These are phyloP conservation scores for Ceratina calcarata DNA, from an alignment of 1,140 invertebrate genomes.

Conservation along the genomic window DNA sequence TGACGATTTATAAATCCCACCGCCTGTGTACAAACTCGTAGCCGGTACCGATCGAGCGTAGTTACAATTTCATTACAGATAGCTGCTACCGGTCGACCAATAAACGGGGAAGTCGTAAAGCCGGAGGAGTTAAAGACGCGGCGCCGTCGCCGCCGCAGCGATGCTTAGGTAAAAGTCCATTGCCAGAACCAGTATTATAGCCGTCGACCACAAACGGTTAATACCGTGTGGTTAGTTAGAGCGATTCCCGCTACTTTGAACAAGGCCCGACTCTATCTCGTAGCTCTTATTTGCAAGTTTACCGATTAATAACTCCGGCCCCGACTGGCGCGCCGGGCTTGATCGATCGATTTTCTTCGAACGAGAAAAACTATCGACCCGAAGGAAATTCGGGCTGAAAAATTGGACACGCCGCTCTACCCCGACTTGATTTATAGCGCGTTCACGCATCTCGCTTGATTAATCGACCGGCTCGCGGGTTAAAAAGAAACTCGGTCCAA, in stretches of 20 bases:
- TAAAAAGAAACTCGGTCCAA: not conserved
- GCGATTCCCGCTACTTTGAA: not conserved
- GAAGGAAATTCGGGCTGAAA: not conserved
- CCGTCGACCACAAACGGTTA: conserved; percentile 37
- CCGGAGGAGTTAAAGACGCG: not conserved
- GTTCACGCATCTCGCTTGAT: conserved; percentile 12
- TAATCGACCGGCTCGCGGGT: conserved; percentile 11
- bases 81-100: not conserved
- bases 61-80: not conserved
- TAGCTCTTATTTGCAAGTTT: conserved; percentile 17
- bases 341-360: not conserved
- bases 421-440: conserved; percentile 12
- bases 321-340: not conserved
- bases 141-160: too few species aligned
- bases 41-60: not conserved
- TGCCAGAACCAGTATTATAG: conserved; percentile 10
- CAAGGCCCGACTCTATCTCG: too few species aligned
- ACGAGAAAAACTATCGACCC: not conserved
- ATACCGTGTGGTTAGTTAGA: conserved; percentile 36
- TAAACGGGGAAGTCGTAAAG: not conserved
- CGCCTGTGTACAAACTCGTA: too few species aligned
- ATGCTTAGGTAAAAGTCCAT: conserved; percentile 12
- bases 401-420: not conserved
- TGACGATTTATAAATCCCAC: too few species aligned
- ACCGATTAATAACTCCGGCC: not conserved